Conservation (phyloP, 1,140 invertebrate genomes). For the Agrypnia vestita region DNA sequence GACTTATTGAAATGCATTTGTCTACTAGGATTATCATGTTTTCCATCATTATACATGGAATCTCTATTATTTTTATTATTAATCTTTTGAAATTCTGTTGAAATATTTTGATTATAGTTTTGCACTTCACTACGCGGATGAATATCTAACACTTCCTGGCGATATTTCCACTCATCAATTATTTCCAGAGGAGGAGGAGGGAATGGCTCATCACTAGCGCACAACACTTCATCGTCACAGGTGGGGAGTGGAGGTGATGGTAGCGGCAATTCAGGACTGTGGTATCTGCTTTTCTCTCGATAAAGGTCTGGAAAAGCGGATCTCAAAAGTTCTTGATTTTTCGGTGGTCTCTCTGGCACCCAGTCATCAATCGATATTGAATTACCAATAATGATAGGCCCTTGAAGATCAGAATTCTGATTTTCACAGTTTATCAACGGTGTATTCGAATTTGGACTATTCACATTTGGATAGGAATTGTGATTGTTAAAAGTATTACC, state of each 20-base stretch:
- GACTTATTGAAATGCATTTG: conserved; percentile 7
- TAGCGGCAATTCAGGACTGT: conserved; percentile 81
- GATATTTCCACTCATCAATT: conserved; percentile 48
- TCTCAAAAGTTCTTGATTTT: conserved; percentile 81
- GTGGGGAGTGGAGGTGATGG: conserved; percentile 77
- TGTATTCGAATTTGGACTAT: conserved; percentile 4
- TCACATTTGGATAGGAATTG: conserved; percentile 16
- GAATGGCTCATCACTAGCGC: conserved; percentile 80
- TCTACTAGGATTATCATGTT: conserved; percentile 16
- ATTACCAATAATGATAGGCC: conserved; percentile 78
- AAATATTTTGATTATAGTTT: conserved; percentile 28
- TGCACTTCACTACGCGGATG: conserved; percentile 40
- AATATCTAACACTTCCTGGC: conserved; percentile 42
- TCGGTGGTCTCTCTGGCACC: conserved; percentile 81
- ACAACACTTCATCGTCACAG: conserved; percentile 75
- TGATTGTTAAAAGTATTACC: conserved; percentile 6
- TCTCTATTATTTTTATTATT: conserved; percentile 19
- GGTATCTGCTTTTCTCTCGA: conserved; percentile 72
- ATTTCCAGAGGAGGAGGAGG: conserved; percentile 77
- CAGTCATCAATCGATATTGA: conserved; percentile 80
- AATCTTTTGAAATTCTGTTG: conserved; percentile 3
- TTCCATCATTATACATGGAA: conserved; percentile 1
- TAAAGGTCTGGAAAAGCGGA: conserved; percentile 69
- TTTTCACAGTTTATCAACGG: conserved; percentile 47
- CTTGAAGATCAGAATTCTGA: conserved; percentile 62